Percentiles rank a stretch among this genome's conserved stretches.
phyloP scores from a whole-genome alignment of 2,888 invertebrate genomes.

The Tipula lateralis region DNA sequence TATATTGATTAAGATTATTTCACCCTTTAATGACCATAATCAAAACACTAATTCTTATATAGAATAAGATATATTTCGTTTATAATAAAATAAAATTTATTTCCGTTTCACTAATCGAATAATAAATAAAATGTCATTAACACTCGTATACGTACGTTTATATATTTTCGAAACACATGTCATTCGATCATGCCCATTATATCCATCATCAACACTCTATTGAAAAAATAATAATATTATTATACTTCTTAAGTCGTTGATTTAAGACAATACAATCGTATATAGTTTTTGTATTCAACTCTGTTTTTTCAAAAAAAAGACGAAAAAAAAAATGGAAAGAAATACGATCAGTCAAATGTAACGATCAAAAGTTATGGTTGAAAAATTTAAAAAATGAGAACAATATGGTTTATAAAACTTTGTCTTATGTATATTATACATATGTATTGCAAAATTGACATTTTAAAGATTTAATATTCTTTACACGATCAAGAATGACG shows the following conservation, averaged over 20 bases:
- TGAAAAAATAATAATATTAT: constrained; percentile 11
- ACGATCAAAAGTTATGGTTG: constrained; percentile 29
- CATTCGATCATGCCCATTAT: constrained; percentile 11
- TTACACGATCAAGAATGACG: not conserved
- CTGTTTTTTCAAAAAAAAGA: not conserved
- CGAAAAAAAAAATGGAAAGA: not conserved
- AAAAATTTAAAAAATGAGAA: constrained; percentile 28
- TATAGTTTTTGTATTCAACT: constrained; percentile 20
- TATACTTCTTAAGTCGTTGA: not conserved
- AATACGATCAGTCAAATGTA: not conserved
- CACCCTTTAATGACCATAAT: constrained; percentile 24
- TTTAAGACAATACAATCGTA: not conserved
- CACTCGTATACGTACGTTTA: not conserved
- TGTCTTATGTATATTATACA: not conserved
- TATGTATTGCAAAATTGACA: not conserved
- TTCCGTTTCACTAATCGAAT: constrained; percentile 19
- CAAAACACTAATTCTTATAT: not conserved
- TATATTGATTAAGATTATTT: not conserved
- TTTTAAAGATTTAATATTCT: not conserved
- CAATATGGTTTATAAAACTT: not conserved
- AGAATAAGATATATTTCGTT: not conserved
- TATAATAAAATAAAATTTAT: not conserved
- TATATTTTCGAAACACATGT: not conserved
- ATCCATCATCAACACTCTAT: constrained; percentile 11
- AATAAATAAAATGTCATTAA: constrained; percentile 24